A percentile compares a stretch with the other conserved stretches of the same genome.
Evolutionary conservation across 23 tunicate genomes (phyloP).

Genomic region (Corella eumyota): DNA sequence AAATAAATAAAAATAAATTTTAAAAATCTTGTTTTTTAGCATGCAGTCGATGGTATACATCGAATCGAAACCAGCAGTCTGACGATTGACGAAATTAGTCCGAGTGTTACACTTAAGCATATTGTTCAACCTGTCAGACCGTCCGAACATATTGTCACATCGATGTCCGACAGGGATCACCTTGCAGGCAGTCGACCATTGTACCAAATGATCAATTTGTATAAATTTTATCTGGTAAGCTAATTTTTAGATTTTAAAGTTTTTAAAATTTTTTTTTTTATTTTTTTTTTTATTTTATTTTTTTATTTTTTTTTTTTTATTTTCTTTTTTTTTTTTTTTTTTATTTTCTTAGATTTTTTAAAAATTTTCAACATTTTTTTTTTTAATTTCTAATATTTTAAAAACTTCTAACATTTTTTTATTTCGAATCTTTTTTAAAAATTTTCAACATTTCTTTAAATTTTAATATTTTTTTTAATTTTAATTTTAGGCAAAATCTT

Average conservation of each 20-base stretch:
- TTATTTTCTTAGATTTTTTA: no score
- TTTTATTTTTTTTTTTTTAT: no score
- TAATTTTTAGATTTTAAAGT: background rate
- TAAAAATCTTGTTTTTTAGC: conserved; percentile 16
- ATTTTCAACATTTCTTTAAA: no score
- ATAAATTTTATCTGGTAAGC: conserved; percentile 59
- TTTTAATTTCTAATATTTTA: no score
- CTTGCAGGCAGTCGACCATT: conserved; percentile 48
- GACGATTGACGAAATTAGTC: conserved; percentile 46
- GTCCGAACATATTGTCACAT: conserved; percentile 21
- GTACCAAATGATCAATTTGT: conserved; percentile 76
- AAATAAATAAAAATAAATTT: no score
- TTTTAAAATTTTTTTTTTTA: background rate
- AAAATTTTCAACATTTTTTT: no score
- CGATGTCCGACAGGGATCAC: conserved; percentile 45
- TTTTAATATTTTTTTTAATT: background rate
- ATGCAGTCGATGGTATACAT: conserved; percentile 70
- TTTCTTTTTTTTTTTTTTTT: no score
- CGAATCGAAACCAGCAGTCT: conserved; percentile 32
- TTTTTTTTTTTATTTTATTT: background rate
- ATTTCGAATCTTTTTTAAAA: no score
- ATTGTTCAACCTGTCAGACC: conserved; percentile 61
- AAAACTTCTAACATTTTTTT: no score
- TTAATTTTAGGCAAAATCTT: conserved; percentile 36
- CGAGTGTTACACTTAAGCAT: conserved; percentile 60